These are phyloP conservation scores for Drymonia ruficornis DNA, from an alignment of 2,888 invertebrate species.

Conservation along the genomic window DNA sequence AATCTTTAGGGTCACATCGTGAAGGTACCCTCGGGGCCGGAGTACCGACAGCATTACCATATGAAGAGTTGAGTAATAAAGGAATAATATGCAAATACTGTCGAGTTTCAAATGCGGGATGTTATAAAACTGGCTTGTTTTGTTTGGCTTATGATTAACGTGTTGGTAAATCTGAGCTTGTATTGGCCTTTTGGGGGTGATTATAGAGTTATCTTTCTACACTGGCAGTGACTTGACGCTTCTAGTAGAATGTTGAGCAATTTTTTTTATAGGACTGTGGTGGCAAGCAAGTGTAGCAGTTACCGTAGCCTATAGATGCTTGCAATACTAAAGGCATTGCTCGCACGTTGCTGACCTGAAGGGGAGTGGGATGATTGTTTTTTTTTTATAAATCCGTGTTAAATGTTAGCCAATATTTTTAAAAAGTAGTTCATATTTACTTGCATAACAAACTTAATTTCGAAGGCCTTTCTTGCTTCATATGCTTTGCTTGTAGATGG, in stretches of 20 bases:
- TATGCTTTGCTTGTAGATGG: too few species aligned
- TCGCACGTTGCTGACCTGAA: too few species aligned
- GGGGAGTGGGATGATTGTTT: too few species aligned
- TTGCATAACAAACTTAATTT: too few species aligned
- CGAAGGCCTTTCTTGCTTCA: too few species aligned
- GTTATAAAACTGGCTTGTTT: slow-evolving; percentile 51
- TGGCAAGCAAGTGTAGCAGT: too few species aligned
- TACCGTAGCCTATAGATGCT: too few species aligned
- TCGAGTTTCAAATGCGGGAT: slow-evolving; percentile 47
- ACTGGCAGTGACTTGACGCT: not conserved
- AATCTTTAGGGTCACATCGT: slow-evolving; percentile 59
- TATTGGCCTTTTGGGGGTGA: slow-evolving; percentile 28
- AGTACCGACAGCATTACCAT: slow-evolving; percentile 71
- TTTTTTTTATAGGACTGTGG: too few species aligned
- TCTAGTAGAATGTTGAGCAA: not conserved
- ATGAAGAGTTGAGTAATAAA: slow-evolving; percentile 77
- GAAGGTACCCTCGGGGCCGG: slow-evolving; percentile 57
- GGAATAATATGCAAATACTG: slow-evolving; percentile 77
- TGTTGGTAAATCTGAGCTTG: slow-evolving; percentile 45
- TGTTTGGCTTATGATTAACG: slow-evolving; percentile 54
- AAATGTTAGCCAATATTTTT: too few species aligned
- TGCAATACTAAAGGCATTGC: too few species aligned
- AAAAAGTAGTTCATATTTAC: too few species aligned
- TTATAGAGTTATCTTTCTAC: not conserved
- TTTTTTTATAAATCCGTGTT: too few species aligned